Conservation (phyloP, 1,140 invertebrate species). For the Kradibia gibbosae region DNA sequence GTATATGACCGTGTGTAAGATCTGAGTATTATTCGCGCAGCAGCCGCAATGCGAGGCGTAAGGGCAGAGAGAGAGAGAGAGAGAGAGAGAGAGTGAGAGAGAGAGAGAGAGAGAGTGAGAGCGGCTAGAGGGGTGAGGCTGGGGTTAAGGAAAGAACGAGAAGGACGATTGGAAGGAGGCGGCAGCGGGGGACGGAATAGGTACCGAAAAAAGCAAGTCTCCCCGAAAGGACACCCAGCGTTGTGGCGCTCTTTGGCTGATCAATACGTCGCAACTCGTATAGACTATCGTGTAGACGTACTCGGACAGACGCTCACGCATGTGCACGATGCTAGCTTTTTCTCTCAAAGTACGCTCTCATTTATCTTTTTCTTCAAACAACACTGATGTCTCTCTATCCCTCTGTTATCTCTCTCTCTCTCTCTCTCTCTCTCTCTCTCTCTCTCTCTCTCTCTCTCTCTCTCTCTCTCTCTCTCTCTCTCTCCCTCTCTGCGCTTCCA, state of each 20-base stretch:
- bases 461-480: too few relatives aligned
- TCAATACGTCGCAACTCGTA: conserved; percentile 71
- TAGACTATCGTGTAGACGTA: too few relatives aligned
- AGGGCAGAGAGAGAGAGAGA: neutral
- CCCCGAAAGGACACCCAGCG: conserved; percentile 72
- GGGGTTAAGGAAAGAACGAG: too few relatives aligned
- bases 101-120: too few relatives aligned
- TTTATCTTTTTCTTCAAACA: conserved; percentile 1
- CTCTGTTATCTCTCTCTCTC: neutral
- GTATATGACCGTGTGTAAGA: neutral
- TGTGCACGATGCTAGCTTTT: conserved; percentile 65
- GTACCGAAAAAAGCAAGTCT: conserved; percentile 72
- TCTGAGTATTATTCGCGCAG: neutral
- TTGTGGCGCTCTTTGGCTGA: conserved; percentile 73
- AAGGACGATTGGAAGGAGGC: too few relatives aligned
- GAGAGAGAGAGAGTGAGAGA: too few relatives aligned
- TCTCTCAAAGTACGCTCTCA: conserved; percentile 49
- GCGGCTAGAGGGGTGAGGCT: too few relatives aligned
- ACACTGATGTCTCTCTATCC: neutral
- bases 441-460: too few relatives aligned
- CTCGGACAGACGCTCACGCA: conserved; percentile 73
- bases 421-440: conserved; percentile 43
- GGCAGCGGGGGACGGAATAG: neutral
- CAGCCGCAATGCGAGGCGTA: neutral
- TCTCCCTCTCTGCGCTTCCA: too few relatives aligned